Evolutionary conservation across 30 jellyfish, hydroid and myxozoan species (phyloP).

Genomic region (Turritopsis dohrnii): DNA sequence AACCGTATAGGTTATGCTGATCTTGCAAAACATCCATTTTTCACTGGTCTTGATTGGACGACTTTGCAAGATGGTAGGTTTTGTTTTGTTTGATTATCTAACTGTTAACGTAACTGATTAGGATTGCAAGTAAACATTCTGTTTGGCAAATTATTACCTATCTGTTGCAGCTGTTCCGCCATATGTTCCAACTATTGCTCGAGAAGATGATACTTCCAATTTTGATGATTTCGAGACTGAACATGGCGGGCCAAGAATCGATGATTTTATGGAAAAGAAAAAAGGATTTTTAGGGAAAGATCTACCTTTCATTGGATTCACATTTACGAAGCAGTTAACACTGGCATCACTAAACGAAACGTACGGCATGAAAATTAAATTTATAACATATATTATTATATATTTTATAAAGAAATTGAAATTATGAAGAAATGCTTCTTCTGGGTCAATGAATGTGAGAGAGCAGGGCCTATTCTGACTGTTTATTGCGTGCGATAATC

Average conservation of each 20-base stretch:
- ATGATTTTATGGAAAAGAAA: constrained; percentile 81
- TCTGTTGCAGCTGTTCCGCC: constrained; percentile 95
- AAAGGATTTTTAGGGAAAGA: constrained; percentile 90
- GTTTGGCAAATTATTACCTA: neutral
- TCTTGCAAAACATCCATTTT: constrained; percentile 89
- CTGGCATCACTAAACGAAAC: constrained; percentile 60
- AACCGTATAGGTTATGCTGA: constrained; percentile 85
- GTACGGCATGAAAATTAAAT: constrained; percentile 18
- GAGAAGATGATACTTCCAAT: constrained; percentile 94
- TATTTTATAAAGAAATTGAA: neutral
- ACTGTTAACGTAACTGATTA: too few relatives aligned
- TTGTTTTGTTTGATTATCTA: neutral
- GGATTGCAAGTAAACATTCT: too few relatives aligned
- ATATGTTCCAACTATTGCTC: constrained; percentile 89
- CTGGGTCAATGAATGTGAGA: too few relatives aligned
- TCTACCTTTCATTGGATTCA: constrained; percentile 97
- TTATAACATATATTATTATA: neutral
- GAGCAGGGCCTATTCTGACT: too few relatives aligned
- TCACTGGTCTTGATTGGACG: constrained; percentile 99
- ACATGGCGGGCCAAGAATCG: constrained; percentile 81
- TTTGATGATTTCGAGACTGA: constrained; percentile 97
- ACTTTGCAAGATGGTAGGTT: constrained; percentile 92
- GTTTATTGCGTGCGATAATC: too few relatives aligned
- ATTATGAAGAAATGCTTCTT: too few relatives aligned
- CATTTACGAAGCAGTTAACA: constrained; percentile 85